Base-by-base conservation (phyloP, 2,888 invertebrate genomes). In the Philhelius pedissequus region DNA sequence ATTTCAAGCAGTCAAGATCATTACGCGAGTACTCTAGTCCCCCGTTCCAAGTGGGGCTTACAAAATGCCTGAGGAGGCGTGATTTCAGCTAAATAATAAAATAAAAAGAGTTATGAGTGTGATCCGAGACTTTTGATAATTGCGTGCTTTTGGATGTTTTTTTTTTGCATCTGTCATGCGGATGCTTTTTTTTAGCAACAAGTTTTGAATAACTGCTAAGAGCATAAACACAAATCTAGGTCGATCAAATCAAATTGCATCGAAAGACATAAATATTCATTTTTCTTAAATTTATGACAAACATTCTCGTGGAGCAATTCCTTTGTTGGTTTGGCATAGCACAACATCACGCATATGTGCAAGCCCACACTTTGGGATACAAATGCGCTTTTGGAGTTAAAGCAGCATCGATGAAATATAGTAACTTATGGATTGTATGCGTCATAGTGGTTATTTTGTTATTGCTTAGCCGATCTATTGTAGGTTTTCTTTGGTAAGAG, bases 21-120 rank as follows among this genome's bases (percentile, higher is more conserved):
- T 43, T 62, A 20, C 27, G 30, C 22, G n/a, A 56, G 58, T 48
- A 22, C 4, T n/a, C n/a, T 48, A 48, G 20, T 15, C 50, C 43
- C 22, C 8, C 68, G 66, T 25, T 22, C 45, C 71, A 52, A 78
- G 78, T 83, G 82, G 82, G 79, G 74, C 79, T 70, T 15, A 70
- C 52, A 62, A 78, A 64, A 62, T 74, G 82, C 82, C 82, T 69
- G 82, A 75, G 79, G 83, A 83, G 83, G 79, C 83, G 82, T 83
- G 78, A 83, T 80, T 54, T 80, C 54, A 48, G 43, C 9, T 56
- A 25, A 70, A 38, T 1, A 38, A 64, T 18, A 38, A 68, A 30
- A 45, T 27, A 66, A 64, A 32, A 32, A 48, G 7, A 62, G 0
- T 15, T 48, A 64, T 50, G 66, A 77, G 48, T 73, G 60, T 73